Conservation (phyloP, 1,140 invertebrate species). For the Stenopsyche tienmushanensis region DNA sequence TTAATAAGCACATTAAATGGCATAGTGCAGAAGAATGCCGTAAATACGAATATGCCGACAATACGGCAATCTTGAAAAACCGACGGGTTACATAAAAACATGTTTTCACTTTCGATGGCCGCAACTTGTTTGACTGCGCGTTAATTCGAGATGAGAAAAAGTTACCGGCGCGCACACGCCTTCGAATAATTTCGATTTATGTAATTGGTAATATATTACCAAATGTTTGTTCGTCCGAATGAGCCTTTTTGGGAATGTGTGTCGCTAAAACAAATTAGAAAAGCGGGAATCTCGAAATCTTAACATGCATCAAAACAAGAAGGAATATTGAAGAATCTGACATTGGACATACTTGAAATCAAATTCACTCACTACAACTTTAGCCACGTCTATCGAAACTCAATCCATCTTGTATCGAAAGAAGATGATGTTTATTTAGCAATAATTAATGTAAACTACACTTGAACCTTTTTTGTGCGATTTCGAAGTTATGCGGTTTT, state of each 20-base stretch:
- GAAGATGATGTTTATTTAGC: too few species aligned
- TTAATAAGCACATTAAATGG: constrained; percentile 2
- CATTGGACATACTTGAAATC: too few species aligned
- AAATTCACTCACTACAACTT: too few species aligned
- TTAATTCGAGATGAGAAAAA: constrained; percentile 25
- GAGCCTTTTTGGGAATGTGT: neutral
- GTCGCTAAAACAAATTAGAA: neutral
- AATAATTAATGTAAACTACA: too few species aligned
- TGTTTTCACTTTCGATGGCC: constrained; percentile 29
- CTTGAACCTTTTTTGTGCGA: too few species aligned
- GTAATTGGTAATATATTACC: constrained; percentile 7
- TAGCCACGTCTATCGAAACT: too few species aligned
- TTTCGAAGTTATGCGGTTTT: too few species aligned
- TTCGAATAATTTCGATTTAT: neutral
- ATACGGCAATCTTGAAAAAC: neutral
- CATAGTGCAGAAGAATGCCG: neutral
- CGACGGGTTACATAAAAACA: constrained; percentile 13
- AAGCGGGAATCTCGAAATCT: too few species aligned
- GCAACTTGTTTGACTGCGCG: constrained; percentile 22
- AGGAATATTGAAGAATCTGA: too few species aligned
- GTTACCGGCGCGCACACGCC: neutral
- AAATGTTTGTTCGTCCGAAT: neutral
- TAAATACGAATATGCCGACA: neutral
- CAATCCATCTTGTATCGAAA: too few species aligned
- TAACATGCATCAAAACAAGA: too few species aligned